phyloP scores from a whole-genome alignment of 2,888 invertebrate genomes.

The Laothoe populi region DNA sequence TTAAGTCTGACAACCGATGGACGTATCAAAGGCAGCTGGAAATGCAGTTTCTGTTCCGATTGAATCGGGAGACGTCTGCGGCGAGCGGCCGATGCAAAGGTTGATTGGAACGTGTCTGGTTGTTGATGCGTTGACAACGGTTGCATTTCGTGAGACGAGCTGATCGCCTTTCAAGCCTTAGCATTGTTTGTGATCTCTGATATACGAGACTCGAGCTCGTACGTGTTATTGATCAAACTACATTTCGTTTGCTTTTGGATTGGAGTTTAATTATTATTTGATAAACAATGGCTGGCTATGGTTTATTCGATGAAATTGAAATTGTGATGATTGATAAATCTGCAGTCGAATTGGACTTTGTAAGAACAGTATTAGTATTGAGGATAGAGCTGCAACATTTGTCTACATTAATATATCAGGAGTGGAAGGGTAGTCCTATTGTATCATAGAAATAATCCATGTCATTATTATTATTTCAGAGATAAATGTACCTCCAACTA shows the following conservation, averaged over 20 bases:
- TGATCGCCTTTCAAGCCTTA: slow-evolving; percentile 43
- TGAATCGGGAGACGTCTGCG: slow-evolving; percentile 81
- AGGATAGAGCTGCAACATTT: too few relatives aligned
- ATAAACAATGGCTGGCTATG: too few relatives aligned
- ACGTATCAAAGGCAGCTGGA: slow-evolving; percentile 82
- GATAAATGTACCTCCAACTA: background rate
- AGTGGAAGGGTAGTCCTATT: background rate
- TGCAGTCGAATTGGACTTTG: too few relatives aligned
- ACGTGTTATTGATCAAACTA: slow-evolving; percentile 15
- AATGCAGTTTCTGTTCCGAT: slow-evolving; percentile 82
- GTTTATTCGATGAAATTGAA: too few relatives aligned
- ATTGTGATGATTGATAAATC: too few relatives aligned
- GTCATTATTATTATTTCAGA: too few relatives aligned
- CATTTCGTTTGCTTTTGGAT: too few relatives aligned
- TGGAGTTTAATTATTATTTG: background rate
- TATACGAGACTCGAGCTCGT: slow-evolving; percentile 12
- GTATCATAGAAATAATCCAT: background rate
- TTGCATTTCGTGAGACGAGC: slow-evolving; percentile 48
- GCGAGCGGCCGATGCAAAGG: slow-evolving; percentile 71
- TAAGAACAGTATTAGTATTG: too few relatives aligned
- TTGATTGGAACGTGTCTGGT: slow-evolving; percentile 79
- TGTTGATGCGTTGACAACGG: slow-evolving; percentile 66
- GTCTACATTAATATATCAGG: too few relatives aligned
- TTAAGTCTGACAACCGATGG: slow-evolving; percentile 82
- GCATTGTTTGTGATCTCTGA: slow-evolving; percentile 21